These are phyloP conservation scores for Salmo trutta DNA, from an alignment of 2,797 vertebrate genomes.

Conservation along the genomic window DNA sequence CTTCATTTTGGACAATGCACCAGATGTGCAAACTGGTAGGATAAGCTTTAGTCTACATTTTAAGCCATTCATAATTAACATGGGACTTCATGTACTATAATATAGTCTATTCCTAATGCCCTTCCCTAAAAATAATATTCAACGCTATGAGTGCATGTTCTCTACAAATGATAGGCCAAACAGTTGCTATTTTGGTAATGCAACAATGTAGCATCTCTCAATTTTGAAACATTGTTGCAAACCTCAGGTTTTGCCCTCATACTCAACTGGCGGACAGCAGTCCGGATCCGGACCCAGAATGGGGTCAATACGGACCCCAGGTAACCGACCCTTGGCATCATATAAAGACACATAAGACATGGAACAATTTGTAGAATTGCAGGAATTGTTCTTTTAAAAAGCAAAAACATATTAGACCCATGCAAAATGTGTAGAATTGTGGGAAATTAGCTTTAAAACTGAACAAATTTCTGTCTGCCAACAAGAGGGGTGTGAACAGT, in stretches of 20 bases:
- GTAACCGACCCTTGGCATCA: no score
- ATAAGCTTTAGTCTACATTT: neutral
- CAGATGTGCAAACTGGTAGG: neutral
- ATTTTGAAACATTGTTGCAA: constrained; percentile 4
- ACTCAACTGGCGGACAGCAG: no score
- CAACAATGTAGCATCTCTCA: neutral
- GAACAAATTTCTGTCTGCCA: no score
- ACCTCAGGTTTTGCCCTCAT: neutral
- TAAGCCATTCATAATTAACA: neutral
- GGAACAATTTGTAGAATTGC: no score
- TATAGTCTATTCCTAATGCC: neutral
- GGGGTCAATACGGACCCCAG: no score
- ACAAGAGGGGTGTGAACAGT: no score
- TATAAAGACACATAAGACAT: no score
- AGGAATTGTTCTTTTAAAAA: no score
- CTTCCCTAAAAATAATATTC: neutral
- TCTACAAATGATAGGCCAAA: neutral
- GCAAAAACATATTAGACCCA: no score
- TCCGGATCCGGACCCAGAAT: no score
- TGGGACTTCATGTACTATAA: neutral
- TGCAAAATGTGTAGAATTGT: no score
- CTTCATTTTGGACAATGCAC: neutral
- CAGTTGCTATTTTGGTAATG: neutral
- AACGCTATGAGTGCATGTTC: neutral
- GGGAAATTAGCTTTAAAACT: no score